Percentiles rank a stretch among this genome's conserved stretches.
Evolutionary conservation across 1,140 invertebrate species (phyloP).

Genomic region (Monochamus saltuarius): DNA sequence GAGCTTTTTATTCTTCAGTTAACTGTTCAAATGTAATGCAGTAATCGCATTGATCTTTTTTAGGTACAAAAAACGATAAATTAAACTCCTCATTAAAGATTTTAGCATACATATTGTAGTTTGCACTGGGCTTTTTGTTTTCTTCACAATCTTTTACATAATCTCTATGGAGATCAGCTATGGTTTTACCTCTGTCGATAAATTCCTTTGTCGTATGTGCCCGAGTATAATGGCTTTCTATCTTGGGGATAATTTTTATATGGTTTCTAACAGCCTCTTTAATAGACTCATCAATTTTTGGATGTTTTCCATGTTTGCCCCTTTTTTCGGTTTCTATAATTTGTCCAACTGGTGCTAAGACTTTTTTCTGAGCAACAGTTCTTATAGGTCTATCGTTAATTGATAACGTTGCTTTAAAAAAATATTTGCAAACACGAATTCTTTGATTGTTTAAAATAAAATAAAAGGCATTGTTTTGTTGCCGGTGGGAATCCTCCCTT

Average conservation of each 20-base stretch:
- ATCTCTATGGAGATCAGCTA: conserved; percentile 11
- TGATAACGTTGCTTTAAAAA: conserved; percentile 8
- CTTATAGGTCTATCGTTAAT: conserved; percentile 5
- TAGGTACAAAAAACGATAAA: conserved; percentile 9
- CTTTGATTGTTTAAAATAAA: conserved; percentile 6
- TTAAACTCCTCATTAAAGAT: conserved; percentile 13
- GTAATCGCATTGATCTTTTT: background rate
- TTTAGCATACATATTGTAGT: conserved; percentile 10
- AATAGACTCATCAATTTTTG: too few species aligned
- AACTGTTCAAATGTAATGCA: conserved; percentile 6
- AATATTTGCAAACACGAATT: conserved; percentile 9
- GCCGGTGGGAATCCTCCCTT: background rate
- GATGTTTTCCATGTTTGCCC: too few species aligned
- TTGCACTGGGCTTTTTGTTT: background rate
- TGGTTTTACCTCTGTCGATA: conserved; percentile 5
- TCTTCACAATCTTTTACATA: conserved; percentile 4
- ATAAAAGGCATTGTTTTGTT: conserved; percentile 15
- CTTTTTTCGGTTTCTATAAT: too few species aligned
- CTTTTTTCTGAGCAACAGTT: background rate
- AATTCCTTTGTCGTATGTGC: conserved; percentile 1
- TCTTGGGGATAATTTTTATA: conserved; percentile 5
- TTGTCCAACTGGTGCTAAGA: too few species aligned
- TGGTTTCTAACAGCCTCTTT: too few species aligned
- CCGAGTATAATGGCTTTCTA: conserved; percentile 14
- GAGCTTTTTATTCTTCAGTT: conserved; percentile 3